Evolutionary conservation across 2,797 vertebrate species (phyloP), one percentile per base, ranked within the genome.

Genomic region (Thalassophryne amazonica): DNA sequence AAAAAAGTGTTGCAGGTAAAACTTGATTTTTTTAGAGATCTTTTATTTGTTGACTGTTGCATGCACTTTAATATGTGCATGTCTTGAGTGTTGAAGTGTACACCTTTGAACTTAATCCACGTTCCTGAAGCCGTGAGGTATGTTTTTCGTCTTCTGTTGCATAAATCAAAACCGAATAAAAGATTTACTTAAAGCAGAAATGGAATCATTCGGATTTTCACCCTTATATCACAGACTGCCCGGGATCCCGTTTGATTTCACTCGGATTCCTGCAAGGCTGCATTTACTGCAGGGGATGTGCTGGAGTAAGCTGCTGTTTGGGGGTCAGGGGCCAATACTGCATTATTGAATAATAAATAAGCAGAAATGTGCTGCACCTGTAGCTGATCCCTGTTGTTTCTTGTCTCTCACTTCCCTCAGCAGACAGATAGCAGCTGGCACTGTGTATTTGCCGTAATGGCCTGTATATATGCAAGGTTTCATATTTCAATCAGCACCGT

Each of bases 391-490:
- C 77, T 77, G 81, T 85, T 85, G 83, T 86, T 80, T 83, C 78
- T 78, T 65, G 54, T 60, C 58, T 37, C 52, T 66, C 35, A 61
- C 67, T 66, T 62, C 46, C 52, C 48, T 25, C 50, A 28, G 57
- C 52, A 24, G 65, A 58, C 63, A 46, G 71, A 62, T 78, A 60
- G 73, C 82, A 81, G 79, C 78, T 76, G 78, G 62, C 72, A 61
- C 68, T 83, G 76, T 85, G 80, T 86, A 78, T 83, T 80, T 45
- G 52, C 80, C 79, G 86, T 90, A 90, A 91, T 90, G 85, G 84
- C 84, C 84, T 90, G 87, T 91, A 90, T 91, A 90, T 90, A 88
- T 91, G 87, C 88, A 90, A 80, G 81, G 86, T 89, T 89, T 91
- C 86, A 88, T 89, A 89, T 90, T 91, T 88, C 90, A 88, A 88